Conservation (phyloP, 1,140 invertebrate species). For the Polypedilum vanderplanki region DNA sequence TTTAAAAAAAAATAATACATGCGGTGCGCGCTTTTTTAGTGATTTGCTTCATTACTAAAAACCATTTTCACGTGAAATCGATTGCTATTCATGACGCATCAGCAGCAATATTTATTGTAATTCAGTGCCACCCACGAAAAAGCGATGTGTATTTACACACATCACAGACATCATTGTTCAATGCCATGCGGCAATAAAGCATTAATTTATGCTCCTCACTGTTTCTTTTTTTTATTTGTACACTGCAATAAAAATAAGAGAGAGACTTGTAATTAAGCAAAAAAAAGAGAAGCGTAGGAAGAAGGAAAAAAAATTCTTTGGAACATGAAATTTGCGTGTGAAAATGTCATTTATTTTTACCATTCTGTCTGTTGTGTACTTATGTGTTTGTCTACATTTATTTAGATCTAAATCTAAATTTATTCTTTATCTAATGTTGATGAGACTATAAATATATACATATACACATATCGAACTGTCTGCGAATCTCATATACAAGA, state of each 20-base stretch:
- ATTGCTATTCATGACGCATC: background rate
- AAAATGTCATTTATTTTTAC: background rate
- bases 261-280: background rate
- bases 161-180: background rate
- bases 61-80: background rate
- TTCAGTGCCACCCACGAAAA: background rate
- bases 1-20: background rate
- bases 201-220: no score
- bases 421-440: no score
- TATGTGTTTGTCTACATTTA: no score
- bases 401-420: no score
- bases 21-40: background rate
- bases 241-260: background rate
- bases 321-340: background rate
- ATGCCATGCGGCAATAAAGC: background rate
- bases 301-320: background rate
- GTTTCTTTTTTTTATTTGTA: no score
- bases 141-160: background rate
- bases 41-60: background rate
- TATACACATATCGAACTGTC: no score
- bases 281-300: background rate
- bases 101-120: background rate
- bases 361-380: background rate
- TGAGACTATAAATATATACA: no score
- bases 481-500: no score